Conservation (phyloP, 2,113 vertebrate genomes). For the Oceanodroma tethys region DNA sequence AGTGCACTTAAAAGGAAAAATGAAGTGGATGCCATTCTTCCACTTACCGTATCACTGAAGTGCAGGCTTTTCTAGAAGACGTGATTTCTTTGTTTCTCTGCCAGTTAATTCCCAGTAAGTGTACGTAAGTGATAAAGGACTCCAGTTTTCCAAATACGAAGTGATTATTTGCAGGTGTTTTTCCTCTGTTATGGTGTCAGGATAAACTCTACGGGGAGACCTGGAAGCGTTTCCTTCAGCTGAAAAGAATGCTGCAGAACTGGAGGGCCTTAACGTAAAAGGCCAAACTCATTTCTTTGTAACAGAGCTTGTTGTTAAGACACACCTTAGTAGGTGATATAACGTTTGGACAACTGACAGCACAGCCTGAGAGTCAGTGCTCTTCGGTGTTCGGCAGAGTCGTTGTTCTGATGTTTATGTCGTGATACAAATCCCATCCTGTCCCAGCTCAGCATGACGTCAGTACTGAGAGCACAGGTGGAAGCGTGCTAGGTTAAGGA, state of each 20-base stretch:
- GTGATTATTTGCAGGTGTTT: not conserved
- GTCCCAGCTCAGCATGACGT: not conserved
- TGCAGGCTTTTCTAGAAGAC: not conserved
- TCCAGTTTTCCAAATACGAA: not conserved
- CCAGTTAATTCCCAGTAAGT: not conserved
- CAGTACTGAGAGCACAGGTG: not conserved
- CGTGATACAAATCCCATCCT: not conserved
- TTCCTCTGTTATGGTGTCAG: not conserved
- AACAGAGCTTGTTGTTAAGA: not conserved
- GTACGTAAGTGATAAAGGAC: not conserved
- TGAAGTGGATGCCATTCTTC: not conserved
- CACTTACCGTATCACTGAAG: not conserved
- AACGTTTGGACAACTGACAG: slow-evolving; percentile 1
- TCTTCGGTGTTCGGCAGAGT: not conserved
- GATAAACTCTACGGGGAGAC: not conserved
- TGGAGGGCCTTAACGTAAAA: not conserved
- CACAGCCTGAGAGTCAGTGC: not conserved
- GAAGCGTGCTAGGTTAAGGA: not conserved
- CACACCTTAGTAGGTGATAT: not conserved
- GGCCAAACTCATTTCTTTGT: not conserved
- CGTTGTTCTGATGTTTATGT: not conserved
- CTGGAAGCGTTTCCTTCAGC: slow-evolving; percentile 5
- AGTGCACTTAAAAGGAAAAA: not conserved
- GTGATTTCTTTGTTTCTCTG: not conserved
- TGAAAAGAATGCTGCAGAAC: slow-evolving; percentile 37